Base-by-base conservation (phyloP, 2,888 invertebrate genomes). In the Pristionchus arcanus region DNA sequence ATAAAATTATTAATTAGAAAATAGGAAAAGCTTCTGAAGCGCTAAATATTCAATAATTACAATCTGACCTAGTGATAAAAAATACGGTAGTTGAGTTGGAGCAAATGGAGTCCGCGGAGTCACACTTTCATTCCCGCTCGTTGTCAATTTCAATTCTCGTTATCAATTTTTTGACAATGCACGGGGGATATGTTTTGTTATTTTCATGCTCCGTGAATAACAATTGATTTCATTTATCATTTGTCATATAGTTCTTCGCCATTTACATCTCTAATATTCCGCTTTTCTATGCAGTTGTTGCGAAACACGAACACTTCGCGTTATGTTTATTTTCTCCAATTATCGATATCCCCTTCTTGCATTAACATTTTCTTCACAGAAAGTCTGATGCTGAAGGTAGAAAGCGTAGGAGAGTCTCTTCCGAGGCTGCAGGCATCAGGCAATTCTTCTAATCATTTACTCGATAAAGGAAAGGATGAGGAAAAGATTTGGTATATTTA, bases 391-490 rank as follows among this genome's bases (percentile, higher is more conserved):
- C 63, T 89, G 81, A 63, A 89, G 21, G 89, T 89, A n/a, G 81
- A 81, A 37, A 66, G 66, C 42, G 63, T 74, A 49, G 87, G 63
- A 49, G 83, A 81, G 11, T 49, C 63, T 59, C 81, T 89, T n/a
- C 89, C 89, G 81, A 59, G 89, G 25, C 63, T 89, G 42, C 81
- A 89, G n/a, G 42, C 89, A 21, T 89, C 89, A n/a, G 89, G 89
- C 34, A 89, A 53, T 28, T 89, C 89, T n/a, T 42, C 89, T 34
- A 89, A 89, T 63, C 89, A 89, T 31, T 59, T 89, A 21, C 59
- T 63, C 25, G 89, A 83, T 37, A 89, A 89, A 31, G 81, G 66
- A 59, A 83, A 89, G 49, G 89, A 89, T 13, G 89, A 89, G 21
- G 89, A 89, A 31, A 89, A 89, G 42, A 89, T 89, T 16, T 89